Base-by-base conservation (phyloP, 1,140 invertebrate species). In the Ostrea denselamellosa region DNA sequence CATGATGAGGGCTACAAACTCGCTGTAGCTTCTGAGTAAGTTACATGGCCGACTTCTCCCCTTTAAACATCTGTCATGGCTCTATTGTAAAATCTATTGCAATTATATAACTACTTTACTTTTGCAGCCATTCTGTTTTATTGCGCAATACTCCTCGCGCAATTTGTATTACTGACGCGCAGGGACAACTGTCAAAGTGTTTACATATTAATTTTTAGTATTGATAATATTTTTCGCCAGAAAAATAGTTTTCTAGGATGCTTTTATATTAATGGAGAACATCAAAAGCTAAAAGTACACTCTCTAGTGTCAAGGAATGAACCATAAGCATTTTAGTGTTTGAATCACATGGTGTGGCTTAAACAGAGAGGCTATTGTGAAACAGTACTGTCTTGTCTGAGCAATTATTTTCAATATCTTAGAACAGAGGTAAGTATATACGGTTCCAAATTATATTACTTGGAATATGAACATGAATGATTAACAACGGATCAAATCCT, bases 21-120 rank as follows among this genome's bases (percentile, higher is more conserved):
- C 71, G 96, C 95, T 52, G 93, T 97, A 12, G 97, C 96, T 17
- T 97, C 96, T 44, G 91, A 91, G 92, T 92, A 88, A 90, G 90
- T 89, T 4, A 12, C 9, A 19, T n/a, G 82, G 53, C n/a, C 44
- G n/a, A 17, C 8, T 25, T 71, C 68, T 12, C 28, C 25, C 28
- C 68, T 77, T 25, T 34, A 34, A 34, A 77, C 68, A 77, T 14
- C 25, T 10, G 25, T 34, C 28, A 25, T 10, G 2, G 9, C 4
- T 14, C 12, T 77, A 9, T 14, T 25, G 14, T 25, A 28, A 28
- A 68, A 77, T 34, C 25, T 14, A 22, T 22, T 25, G 10, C 25
- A 34, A 77, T 77, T 77, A 25, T 25, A 17, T 77, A 77, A 77
- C 68, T 28, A 14, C 22, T 77, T 77, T 25, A 77, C 12, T 25